Evolutionary conservation across 2,797 vertebrate genomes (phyloP).

Genomic region (Rhinatrema bivittatum): DNA sequence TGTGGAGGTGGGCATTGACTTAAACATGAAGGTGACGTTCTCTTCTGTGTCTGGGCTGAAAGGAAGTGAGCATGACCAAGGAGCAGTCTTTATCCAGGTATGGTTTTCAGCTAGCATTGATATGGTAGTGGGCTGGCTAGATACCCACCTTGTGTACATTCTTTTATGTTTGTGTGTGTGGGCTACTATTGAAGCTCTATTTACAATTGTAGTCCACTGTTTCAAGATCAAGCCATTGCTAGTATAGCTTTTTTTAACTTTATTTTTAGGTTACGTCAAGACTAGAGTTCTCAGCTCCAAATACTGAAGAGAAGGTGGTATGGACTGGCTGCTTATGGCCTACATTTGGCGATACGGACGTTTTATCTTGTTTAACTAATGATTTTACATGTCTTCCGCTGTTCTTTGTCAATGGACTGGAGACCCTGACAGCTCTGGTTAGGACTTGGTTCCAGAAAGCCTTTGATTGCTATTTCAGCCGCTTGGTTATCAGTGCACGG

Average conservation of each 20-base stretch:
- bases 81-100: slow-evolving; percentile 81
- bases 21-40: slow-evolving; percentile 57
- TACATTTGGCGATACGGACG: slow-evolving; percentile 60
- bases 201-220: no score
- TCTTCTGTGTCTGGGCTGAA: slow-evolving; percentile 62
- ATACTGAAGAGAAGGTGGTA: slow-evolving; percentile 50
- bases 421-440: slow-evolving; percentile 59
- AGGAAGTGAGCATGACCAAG: slow-evolving; percentile 56
- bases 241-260: background rate
- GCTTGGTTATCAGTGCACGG: slow-evolving; percentile 67
- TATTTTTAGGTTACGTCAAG: slow-evolving; percentile 59
- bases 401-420: slow-evolving; percentile 68
- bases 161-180: no score
- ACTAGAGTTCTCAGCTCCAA: slow-evolving; percentile 31
- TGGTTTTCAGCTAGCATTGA: background rate
- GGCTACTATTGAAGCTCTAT: no score
- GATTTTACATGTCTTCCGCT: slow-evolving; percentile 82
- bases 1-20: slow-evolving; percentile 59
- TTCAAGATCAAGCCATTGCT: no score
- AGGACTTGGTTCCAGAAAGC: slow-evolving; percentile 79
- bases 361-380: slow-evolving; percentile 54
- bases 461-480: slow-evolving; percentile 83
- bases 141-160: no score
- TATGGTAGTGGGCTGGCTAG: no score
- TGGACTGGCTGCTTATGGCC: slow-evolving; percentile 88